Percentiles rank a stretch among this genome's conserved stretches.
These are phyloP conservation scores for Pampusana beccarii DNA, from an alignment of 2,113 vertebrate species.

Conservation along the genomic window DNA sequence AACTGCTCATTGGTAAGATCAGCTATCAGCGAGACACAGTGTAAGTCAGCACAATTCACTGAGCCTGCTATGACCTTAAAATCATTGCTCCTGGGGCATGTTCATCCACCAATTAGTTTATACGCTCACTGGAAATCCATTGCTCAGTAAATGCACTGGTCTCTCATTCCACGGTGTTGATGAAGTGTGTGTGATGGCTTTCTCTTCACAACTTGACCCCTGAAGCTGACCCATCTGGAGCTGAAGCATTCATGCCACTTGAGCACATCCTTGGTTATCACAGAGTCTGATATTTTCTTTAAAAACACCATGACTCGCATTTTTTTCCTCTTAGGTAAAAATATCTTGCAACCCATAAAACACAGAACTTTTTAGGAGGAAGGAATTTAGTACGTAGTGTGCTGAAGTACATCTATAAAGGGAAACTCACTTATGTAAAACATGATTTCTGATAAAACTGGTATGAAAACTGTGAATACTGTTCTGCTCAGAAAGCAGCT, in stretches of 20 bases:
- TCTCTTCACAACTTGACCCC: constrained; percentile 83
- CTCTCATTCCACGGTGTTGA: constrained; percentile 86
- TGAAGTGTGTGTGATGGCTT: constrained; percentile 87
- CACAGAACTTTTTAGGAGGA: not conserved
- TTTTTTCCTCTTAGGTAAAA: constrained; percentile 29
- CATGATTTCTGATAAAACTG: not conserved
- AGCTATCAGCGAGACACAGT: constrained; percentile 86
- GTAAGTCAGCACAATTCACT: constrained; percentile 88
- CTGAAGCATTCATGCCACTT: constrained; percentile 78
- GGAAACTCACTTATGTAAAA: not conserved
- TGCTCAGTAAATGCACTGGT: constrained; percentile 77
- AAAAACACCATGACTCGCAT: constrained; percentile 55
- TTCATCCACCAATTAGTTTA: constrained; percentile 86
- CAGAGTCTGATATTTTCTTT: constrained; percentile 68
- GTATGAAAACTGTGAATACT: not conserved
- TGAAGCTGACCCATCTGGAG: constrained; percentile 79
- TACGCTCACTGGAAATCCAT: constrained; percentile 79
- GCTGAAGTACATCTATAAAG: not conserved
- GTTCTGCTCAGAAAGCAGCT: not conserved
- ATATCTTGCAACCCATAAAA: not conserved
- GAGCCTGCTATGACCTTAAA: constrained; percentile 91
- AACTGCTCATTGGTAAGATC: constrained; percentile 88
- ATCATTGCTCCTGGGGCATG: constrained; percentile 85
- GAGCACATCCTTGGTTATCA: constrained; percentile 68
- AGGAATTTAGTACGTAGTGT: not conserved